Conservation (phyloP, 2,113 vertebrate genomes). For the Forbesichthys agassizii region DNA sequence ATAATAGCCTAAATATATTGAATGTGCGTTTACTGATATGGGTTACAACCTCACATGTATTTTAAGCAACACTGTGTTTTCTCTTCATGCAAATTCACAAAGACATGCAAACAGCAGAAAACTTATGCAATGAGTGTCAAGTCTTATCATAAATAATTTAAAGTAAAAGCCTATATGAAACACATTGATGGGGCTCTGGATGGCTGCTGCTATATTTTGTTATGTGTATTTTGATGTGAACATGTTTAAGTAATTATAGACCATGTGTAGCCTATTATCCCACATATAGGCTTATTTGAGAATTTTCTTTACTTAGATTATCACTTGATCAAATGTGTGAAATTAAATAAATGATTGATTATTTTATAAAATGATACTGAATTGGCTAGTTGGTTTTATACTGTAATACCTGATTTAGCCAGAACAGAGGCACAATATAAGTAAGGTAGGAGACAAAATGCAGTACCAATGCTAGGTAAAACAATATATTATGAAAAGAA, state of each 20-base stretch:
- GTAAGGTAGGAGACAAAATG: neutral
- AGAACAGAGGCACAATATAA: neutral
- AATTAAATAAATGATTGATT: conserved; percentile 75
- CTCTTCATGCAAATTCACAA: conserved; percentile 29
- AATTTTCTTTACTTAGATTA: conserved; percentile 62
- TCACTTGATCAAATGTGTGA: conserved; percentile 73
- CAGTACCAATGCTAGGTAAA: neutral
- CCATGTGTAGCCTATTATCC: too few species aligned
- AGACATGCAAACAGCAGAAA: conserved; percentile 5
- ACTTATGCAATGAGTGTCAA: conserved; percentile 8
- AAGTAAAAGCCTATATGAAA: conserved; percentile 38
- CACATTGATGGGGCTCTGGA: conserved; percentile 56
- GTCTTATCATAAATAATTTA: conserved; percentile 48
- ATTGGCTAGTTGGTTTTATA: conserved; percentile 28
- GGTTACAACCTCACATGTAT: neutral
- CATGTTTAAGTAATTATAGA: conserved; percentile 24
- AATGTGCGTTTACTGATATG: conserved; percentile 4
- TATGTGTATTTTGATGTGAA: conserved; percentile 61
- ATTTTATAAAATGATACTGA: conserved; percentile 64
- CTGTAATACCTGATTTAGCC: neutral
- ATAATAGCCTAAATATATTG: too few species aligned
- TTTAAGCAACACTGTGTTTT: conserved; percentile 6
- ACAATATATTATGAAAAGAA: neutral
- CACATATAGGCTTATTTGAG: conserved; percentile 24
- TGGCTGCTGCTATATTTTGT: conserved; percentile 71